Conservation (phyloP, 2,113 vertebrate species). For the Syngnathus scovelli region DNA sequence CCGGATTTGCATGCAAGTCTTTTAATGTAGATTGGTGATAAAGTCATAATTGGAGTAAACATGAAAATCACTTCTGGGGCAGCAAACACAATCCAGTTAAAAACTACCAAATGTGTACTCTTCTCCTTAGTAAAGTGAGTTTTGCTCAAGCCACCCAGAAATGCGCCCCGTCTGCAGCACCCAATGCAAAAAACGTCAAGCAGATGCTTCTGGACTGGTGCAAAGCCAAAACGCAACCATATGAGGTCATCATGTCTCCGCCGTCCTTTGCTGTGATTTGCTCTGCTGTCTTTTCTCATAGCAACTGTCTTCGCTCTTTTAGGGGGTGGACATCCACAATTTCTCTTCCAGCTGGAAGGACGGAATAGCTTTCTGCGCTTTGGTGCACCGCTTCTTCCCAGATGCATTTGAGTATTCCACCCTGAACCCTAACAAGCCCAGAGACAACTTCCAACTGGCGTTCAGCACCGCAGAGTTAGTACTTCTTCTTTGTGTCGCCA, state of each 20-base stretch:
- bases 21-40: too few relatives aligned
- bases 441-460: constrained; percentile 91
- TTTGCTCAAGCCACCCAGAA: constrained; percentile 55
- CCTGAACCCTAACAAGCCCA: constrained; percentile 84
- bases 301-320: constrained; percentile 1
- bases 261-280: constrained; percentile 9
- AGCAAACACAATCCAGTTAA: constrained; percentile 9
- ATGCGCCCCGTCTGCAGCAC: constrained; percentile 75
- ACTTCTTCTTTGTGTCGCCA: constrained; percentile 32
- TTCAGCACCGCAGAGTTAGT: constrained; percentile 92
- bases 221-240: constrained; percentile 92
- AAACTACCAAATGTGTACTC: constrained; percentile 68
- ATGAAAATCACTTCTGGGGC: too few relatives aligned
- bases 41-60: too few relatives aligned
- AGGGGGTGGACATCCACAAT: constrained; percentile 94
- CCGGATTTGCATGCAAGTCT: too few relatives aligned
- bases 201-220: constrained; percentile 99
- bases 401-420: constrained; percentile 91
- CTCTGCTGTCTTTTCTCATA: constrained; percentile 29
- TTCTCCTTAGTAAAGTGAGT: constrained; percentile 20
- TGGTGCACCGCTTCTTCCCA: constrained; percentile 95
- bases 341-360: constrained; percentile 98
- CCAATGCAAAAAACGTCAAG: constrained; percentile 92
- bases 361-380: constrained; percentile 93
- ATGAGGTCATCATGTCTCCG: constrained; percentile 77